phyloP scores from a whole-genome alignment of 2,797 vertebrate species.

The Galagoides demidoff region DNA sequence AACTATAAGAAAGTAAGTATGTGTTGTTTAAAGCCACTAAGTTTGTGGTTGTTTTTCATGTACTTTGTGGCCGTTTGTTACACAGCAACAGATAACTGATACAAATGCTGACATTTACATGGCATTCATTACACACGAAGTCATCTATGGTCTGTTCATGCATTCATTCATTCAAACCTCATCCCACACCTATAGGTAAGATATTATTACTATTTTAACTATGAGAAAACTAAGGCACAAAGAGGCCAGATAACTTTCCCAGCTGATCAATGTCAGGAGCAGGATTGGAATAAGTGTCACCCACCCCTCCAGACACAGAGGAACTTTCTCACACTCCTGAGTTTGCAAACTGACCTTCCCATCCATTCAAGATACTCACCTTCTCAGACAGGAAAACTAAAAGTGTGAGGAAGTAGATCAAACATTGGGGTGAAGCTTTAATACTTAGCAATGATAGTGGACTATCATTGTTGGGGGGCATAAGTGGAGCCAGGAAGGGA shows the following conservation, averaged over 20 bases:
- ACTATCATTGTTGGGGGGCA: neutral
- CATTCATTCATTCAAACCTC: neutral
- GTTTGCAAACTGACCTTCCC: neutral
- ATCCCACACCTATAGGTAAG: neutral
- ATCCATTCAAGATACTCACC: neutral
- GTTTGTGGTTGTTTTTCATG: neutral
- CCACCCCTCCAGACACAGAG: neutral
- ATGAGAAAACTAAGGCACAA: neutral
- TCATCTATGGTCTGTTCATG: neutral
- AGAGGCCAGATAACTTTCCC: neutral
- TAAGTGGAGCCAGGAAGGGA: neutral
- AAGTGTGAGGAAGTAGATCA: neutral
- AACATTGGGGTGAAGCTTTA: neutral
- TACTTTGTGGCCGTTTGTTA: neutral
- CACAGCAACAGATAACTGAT: neutral
- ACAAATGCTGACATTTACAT: neutral
- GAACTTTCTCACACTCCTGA: neutral
- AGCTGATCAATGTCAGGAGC: neutral
- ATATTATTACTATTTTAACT: neutral
- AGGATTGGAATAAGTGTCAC: rapidly evolving
- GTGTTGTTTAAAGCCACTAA: neutral
- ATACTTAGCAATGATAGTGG: neutral
- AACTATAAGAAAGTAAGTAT: neutral
- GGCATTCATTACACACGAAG: too few species aligned
- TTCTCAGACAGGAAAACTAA: neutral